Evolutionary conservation across 23 tunicate species (phyloP).

Genomic region (Ciona savignyi): DNA sequence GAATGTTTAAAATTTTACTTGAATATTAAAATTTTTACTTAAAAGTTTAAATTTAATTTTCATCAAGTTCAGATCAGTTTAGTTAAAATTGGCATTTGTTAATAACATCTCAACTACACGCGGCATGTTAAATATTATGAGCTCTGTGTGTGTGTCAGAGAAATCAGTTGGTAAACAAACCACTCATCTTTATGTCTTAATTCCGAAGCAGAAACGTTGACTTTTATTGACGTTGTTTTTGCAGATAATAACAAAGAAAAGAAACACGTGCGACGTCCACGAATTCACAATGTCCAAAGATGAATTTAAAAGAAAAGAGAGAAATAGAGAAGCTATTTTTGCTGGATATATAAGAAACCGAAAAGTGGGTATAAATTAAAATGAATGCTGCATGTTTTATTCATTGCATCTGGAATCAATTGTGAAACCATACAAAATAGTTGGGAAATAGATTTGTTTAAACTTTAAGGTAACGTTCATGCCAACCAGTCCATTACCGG

Average conservation of each 20-base stretch:
- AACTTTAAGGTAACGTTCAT: too few relatives aligned
- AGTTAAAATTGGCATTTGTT: too few relatives aligned
- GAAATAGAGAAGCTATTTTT: constrained; percentile 68
- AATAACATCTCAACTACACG: too few relatives aligned
- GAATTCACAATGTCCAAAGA: constrained; percentile 84
- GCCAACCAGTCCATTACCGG: too few relatives aligned
- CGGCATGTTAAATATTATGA: too few relatives aligned
- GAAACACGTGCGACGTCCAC: constrained; percentile 76
- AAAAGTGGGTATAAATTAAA: constrained; percentile 23
- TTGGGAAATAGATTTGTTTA: too few relatives aligned
- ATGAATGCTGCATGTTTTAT: too few relatives aligned
- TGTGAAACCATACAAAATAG: too few relatives aligned
- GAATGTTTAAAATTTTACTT: too few relatives aligned
- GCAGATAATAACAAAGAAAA: constrained; percentile 73
- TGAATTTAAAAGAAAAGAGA: constrained; percentile 81
- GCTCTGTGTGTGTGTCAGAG: too few relatives aligned
- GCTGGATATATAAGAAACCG: constrained; percentile 76
- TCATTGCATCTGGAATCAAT: too few relatives aligned
- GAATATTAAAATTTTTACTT: not conserved
- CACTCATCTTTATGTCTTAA: not conserved
- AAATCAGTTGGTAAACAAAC: too few relatives aligned
- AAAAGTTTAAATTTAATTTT: not conserved
- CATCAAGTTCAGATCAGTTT: not conserved
- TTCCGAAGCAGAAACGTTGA: not conserved
- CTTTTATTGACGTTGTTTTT: not conserved